Evolutionary conservation across 2,113 vertebrate genomes (phyloP).

Genomic region (Indicator maculatus): DNA sequence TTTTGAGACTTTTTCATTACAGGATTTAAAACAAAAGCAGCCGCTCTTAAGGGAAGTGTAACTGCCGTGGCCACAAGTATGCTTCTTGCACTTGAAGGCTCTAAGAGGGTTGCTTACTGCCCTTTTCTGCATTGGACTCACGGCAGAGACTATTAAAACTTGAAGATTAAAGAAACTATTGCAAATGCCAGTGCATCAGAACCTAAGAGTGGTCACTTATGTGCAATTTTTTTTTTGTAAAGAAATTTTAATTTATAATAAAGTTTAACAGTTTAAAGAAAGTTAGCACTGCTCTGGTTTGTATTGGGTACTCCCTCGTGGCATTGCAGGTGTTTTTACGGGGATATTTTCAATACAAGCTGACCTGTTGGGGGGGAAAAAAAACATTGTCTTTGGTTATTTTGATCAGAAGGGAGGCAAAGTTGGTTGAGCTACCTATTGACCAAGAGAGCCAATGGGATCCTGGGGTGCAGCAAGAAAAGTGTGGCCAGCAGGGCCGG

Average conservation of each 20-base stretch:
- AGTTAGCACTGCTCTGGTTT: conserved; percentile 79
- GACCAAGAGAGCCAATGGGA: too few species aligned
- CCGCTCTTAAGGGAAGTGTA: conserved; percentile 81
- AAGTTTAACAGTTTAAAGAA: conserved; percentile 90
- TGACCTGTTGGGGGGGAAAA: conserved; percentile 51
- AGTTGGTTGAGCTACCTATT: background rate
- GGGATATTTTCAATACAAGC: conserved; percentile 75
- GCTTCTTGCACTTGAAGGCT: conserved; percentile 85
- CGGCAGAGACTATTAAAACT: conserved; percentile 86
- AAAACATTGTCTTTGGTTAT: conserved; percentile 46
- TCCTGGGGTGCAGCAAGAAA: too few species aligned
- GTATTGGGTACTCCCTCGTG: conserved; percentile 76
- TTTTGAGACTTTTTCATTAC: conserved; percentile 84
- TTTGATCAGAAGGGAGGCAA: background rate
- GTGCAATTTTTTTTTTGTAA: conserved; percentile 94
- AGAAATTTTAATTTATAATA: conserved; percentile 89
- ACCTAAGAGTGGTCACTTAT: conserved; percentile 86
- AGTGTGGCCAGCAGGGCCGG: too few species aligned
- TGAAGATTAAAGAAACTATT: conserved; percentile 85
- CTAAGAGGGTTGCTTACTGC: conserved; percentile 80
- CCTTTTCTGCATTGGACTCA: conserved; percentile 84
- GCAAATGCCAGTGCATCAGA: conserved; percentile 86
- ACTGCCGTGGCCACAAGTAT: conserved; percentile 82
- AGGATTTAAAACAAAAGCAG: conserved; percentile 84
- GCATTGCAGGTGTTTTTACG: conserved; percentile 78